Conservation (phyloP, 1,140 invertebrate genomes). For the Leptinotarsa defecta region DNA sequence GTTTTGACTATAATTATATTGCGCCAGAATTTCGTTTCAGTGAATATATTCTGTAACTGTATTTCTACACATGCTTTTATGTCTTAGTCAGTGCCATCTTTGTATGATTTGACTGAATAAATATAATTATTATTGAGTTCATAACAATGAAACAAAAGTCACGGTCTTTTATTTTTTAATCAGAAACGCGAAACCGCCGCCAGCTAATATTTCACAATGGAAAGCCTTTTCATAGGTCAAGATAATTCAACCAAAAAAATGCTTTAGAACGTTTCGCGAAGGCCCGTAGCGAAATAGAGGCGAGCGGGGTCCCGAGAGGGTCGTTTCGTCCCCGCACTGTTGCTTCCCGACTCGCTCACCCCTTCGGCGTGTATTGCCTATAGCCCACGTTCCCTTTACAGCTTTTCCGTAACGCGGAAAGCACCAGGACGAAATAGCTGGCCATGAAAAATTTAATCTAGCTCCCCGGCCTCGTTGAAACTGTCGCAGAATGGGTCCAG, state of each 20-base stretch:
- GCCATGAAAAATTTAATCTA: constrained; percentile 51
- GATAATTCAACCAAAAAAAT: constrained; percentile 28
- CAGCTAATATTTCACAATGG: not conserved
- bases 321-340: constrained; percentile 37
- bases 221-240: constrained; percentile 19
- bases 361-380: not conserved
- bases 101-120: too few relatives aligned
- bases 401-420: constrained; percentile 12
- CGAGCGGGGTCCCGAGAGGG: constrained; percentile 30
- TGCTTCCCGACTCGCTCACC: constrained; percentile 23
- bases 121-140: too few relatives aligned
- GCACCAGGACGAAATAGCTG: constrained; percentile 31
- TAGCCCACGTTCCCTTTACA: constrained; percentile 15
- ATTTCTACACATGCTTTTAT: too few relatives aligned
- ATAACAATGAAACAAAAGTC: too few relatives aligned
- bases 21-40: too few relatives aligned
- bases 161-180: too few relatives aligned
- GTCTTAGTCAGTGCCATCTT: too few relatives aligned
- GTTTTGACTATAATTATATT: too few relatives aligned
- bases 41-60: too few relatives aligned
- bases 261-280: constrained; percentile 11
- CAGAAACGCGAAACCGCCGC: too few relatives aligned
- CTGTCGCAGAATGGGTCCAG: constrained; percentile 43
- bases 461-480: constrained; percentile 42
- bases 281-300: constrained; percentile 12